Conservation (phyloP, 2,888 invertebrate species). For the Meghimatium bilineatum region DNA sequence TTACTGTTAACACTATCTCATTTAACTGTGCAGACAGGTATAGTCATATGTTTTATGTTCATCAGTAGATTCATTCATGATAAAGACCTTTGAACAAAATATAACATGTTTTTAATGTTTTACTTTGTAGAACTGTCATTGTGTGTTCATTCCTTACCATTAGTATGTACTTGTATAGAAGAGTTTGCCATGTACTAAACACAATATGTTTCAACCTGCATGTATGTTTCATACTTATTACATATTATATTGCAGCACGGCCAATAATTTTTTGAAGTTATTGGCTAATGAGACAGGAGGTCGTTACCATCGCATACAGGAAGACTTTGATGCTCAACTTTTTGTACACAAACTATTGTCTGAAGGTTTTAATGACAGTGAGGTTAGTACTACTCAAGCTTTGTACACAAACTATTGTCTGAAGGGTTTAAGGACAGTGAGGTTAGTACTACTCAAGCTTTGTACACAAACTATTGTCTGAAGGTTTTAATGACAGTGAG, state of each 20-base stretch:
- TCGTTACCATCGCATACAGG: constrained; percentile 75
- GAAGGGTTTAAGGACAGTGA: constrained; percentile 74
- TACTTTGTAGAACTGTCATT: no score
- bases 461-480: constrained; percentile 75
- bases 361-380: constrained; percentile 72
- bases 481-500: constrained; percentile 73
- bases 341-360: constrained; percentile 76
- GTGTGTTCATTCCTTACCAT: no score
- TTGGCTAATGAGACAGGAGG: constrained; percentile 75
- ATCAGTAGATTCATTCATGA: no score
- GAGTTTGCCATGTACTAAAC: no score
- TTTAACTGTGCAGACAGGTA: constrained; percentile 77
- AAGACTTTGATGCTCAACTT: constrained; percentile 75
- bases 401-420: constrained; percentile 76
- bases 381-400: constrained; percentile 63
- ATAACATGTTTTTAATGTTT: no score
- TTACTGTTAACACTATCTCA: constrained; percentile 76
- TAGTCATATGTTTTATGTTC: background rate
- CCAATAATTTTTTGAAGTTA: constrained; percentile 75
- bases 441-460: constrained; percentile 63
- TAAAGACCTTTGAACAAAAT: no score
- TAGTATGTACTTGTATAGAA: no score
- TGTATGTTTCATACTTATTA: no score
- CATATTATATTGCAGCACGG: constrained; percentile 66
- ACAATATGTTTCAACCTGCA: no score